phyloP scores from a whole-genome alignment of 2,888 invertebrate genomes.

The Brachypalpus laphriformis region DNA sequence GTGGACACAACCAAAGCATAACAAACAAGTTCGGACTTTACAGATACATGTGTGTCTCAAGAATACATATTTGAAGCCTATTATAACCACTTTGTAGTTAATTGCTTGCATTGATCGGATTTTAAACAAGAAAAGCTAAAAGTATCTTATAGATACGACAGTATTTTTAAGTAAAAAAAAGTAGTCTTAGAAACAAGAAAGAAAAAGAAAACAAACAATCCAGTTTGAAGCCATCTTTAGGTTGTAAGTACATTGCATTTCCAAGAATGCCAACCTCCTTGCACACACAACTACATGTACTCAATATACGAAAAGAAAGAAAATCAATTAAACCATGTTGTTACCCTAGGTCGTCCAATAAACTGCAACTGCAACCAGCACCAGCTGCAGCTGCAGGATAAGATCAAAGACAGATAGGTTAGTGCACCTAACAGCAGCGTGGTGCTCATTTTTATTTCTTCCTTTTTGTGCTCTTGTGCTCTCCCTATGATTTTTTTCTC shows the following conservation, averaged over 20 bases:
- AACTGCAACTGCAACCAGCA: not conserved
- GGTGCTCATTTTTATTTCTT: conserved; percentile 31
- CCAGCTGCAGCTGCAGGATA: conserved; percentile 43
- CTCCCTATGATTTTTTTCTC: conserved; percentile 8
- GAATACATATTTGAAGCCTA: too few species aligned
- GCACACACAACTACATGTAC: not conserved
- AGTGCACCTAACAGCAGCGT: conserved; percentile 62
- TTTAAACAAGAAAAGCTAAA: too few species aligned
- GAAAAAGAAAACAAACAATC: not conserved
- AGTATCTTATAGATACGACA: conserved; percentile 4
- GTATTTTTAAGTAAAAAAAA: too few species aligned
- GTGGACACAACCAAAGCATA: too few species aligned
- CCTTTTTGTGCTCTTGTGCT: conserved; percentile 7
- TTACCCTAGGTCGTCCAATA: conserved; percentile 64
- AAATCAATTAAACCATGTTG: conserved; percentile 61
- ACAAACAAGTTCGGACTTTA: too few species aligned
- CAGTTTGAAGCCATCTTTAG: not conserved
- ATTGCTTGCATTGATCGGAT: too few species aligned
- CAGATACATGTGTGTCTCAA: too few species aligned
- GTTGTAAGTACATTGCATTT: conserved; percentile 33
- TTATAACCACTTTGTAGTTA: too few species aligned
- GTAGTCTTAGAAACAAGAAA: too few species aligned
- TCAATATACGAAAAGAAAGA: not conserved
- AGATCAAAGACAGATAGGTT: conserved; percentile 64
- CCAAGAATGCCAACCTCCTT: not conserved